Evolutionary conservation across 2,113 vertebrate species (phyloP), one percentile per base, ranked within the genome.

Genomic region (Falco punctatus): DNA sequence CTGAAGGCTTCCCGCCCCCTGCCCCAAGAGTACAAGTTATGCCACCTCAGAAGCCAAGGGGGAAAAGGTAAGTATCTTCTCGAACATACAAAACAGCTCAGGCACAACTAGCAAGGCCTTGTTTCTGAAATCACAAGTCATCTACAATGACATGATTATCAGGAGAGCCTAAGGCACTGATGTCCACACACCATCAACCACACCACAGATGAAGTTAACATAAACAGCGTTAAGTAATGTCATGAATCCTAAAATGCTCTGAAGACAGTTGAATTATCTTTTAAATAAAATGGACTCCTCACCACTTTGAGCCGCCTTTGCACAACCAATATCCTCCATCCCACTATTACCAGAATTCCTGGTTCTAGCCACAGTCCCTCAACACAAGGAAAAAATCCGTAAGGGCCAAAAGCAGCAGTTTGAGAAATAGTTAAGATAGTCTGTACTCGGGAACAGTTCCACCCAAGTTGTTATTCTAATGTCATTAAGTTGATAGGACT

Each of bases 391-490:
- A n/a, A n/a, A 81, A 64, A 30, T 1, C 24, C 28, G 0, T 6
- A 17, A 18, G n/a, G 51, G 27, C 52, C 87, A 32, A 72, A 40
- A 66, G 42, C 49, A 92, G 71, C 81, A 82, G 48, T 38, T 27
- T 0, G n/a, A 12, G 26, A 64, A 81, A 6, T 2, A 15, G 27
- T 44, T 13, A 22, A 35, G 32, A 42, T 0, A 1, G 15, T 15
- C n/a, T 38, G 21, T 3, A 13, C 42, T 17, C 48, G 42, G 65
- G 51, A 66, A 6, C 26, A n/a, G 14, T 3, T 72, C 11, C 35
- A 55, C 14, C 73, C 8, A 5, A 32, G 11, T 0, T 44, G n/a
- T 13, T 22, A 2, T 3, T 44, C 28, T 14, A 0, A 46, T 17
- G 22, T n/a, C 28, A 11, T 10, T 17, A 5, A 12, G 27, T 30